Base-by-base conservation (phyloP, 2,888 invertebrate species). In the Caenorhabditis uteleia region DNA sequence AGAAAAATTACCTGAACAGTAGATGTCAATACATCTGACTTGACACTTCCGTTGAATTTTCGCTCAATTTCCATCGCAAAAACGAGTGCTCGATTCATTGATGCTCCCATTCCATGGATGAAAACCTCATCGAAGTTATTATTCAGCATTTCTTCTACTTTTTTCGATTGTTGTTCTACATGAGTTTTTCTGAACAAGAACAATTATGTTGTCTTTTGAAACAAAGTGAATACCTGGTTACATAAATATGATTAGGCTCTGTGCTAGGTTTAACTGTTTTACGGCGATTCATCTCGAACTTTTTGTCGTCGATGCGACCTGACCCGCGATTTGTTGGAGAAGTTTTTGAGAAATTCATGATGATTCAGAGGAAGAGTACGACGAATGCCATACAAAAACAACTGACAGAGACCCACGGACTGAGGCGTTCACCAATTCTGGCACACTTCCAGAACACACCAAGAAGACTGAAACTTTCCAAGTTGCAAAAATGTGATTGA, bases 351-450 rank as follows among this genome's bases (percentile, higher is more conserved):
- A n/a, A n/a, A n/a, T n/a, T n/a, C n/a, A n/a, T n/a, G n/a, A n/a
- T n/a, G n/a, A n/a, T n/a, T n/a, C 67, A 82, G 25, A 79, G 89
- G 85, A 95, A 95, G 58, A 97, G 86, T 79, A 95, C 89, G 68
- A 91, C 90, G 79, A 91, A 88, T 36, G 95, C 95, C 95, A 98
- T 95, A 50, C 90, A 85, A 44, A 97, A 83, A 86, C 98, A 98
- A 77, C 91, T 89, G 1, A 89, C 87, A 26, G 93, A 91, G 33
- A 98, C 91, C 87, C 93, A 98, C 0, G 95, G 95, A 79, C 95
- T 95, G 85, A 95, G 92, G 68, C 98, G 88, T 87, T 98, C 97
- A 80, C 97, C 97, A 82, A 98, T 95, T 81, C 98, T 88, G n/a
- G n/a, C n/a, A n/a, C n/a, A n/a, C n/a, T n/a, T n/a, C n/a, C n/a